phyloP scores from a whole-genome alignment of 2,797 vertebrate species.

The Chrosomus eos region DNA sequence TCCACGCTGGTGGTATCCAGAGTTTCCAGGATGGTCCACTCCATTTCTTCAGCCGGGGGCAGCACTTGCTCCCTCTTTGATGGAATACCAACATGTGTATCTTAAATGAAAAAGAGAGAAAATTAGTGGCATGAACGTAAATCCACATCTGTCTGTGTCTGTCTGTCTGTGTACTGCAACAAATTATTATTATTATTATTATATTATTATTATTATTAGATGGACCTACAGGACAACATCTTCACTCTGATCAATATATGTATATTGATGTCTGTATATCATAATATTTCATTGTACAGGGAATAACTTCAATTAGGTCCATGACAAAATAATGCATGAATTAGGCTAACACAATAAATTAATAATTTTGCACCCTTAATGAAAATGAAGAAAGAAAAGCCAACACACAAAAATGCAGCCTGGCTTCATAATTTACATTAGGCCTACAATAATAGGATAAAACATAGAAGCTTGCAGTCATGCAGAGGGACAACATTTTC shows the following conservation, averaged over 20 bases:
- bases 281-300: too few relatives aligned
- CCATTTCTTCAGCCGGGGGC: background rate
- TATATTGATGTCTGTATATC: background rate
- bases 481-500: too few relatives aligned
- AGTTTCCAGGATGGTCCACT: background rate
- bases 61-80: background rate
- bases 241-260: background rate
- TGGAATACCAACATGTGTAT: background rate
- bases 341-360: too few relatives aligned
- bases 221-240: background rate
- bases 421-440: too few relatives aligned
- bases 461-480: too few relatives aligned
- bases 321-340: background rate
- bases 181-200: too few relatives aligned
- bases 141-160: background rate
- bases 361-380: too few relatives aligned
- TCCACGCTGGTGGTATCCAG: background rate
- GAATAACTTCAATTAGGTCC: background rate
- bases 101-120: background rate
- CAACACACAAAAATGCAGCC: too few relatives aligned
- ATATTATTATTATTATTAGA: too few relatives aligned
- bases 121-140: too few relatives aligned
- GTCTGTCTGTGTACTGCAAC: background rate
- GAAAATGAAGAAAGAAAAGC: too few relatives aligned
- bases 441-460: too few relatives aligned